Base-by-base conservation (phyloP, 2,888 invertebrate species). In the Taphrorychus bicolor region DNA sequence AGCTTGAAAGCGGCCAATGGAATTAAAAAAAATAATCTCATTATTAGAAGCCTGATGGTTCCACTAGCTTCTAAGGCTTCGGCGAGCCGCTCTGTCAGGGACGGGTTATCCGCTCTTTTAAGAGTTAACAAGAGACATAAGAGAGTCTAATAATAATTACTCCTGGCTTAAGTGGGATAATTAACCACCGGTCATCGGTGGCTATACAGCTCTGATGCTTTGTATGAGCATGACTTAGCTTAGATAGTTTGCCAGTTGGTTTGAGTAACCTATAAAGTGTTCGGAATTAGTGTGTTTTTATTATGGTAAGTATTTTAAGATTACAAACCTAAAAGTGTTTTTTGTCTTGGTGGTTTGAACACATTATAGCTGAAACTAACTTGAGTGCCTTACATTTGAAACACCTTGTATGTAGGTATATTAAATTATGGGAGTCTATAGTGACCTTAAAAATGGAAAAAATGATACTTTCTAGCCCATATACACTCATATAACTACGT, bases 1-100 rank as follows among this genome's bases (percentile, higher is more conserved):
- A 56, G 57, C 60, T 58, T 19, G 52, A 22, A 51, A 60, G 45
- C 58, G 5, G 18, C 17, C 22, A 68, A 73, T 71, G 67, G 69
- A 67, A 73, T 71, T 74, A 73, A 71, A 70, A 66, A 72, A 69
- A 72, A 73, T 75, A 76, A 76, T 76, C 76, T 66, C 45, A 73
- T 76, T 76, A 76, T 54, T 49, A 52, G 76, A 75, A 76, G 73
- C 76, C 76, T 59, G 49, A 16, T n/a, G n/a, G 51, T 61, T 41
- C 22, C n/a, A n/a, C 32, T 21, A 32, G 24, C 17, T 19, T 57
- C 45, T 67, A 58, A 40, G 67, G 58, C 53, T 67, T 67, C 67
- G 59, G 62, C 62, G 53, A 59, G 51, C 49, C 59, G 59, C 52
- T 67, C 59, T 63, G 62, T 58, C 32, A 53, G 45, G 59, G 16